These are phyloP conservation scores for Leptinotarsa undecemlineata DNA, from an alignment of 1,140 invertebrate genomes.

Conservation along the genomic window DNA sequence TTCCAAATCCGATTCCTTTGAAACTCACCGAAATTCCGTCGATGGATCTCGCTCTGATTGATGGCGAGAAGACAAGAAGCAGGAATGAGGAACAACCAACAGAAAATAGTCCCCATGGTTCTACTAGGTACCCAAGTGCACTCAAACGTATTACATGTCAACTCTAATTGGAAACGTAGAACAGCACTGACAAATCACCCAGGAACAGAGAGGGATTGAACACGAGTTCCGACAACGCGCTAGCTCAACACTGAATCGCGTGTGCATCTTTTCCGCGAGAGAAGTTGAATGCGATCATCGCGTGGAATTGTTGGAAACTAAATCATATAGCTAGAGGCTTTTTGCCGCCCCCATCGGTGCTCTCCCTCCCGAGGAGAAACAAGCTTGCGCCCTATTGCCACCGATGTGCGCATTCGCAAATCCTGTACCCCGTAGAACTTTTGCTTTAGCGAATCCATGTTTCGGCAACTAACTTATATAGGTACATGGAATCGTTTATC, in stretches of 20 bases:
- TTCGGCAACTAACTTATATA: conserved; percentile 21
- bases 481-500: conserved; percentile 27
- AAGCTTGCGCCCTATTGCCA: conserved; percentile 13
- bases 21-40: conserved; percentile 11
- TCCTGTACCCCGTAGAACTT: conserved; percentile 20
- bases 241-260: conserved; percentile 12
- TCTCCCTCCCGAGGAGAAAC: conserved; percentile 15
- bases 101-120: not conserved
- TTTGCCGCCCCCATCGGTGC: conserved; percentile 14
- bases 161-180: not conserved
- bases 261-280: conserved; percentile 4
- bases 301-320: conserved; percentile 18
- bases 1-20: not conserved
- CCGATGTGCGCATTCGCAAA: conserved; percentile 9
- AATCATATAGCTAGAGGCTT: conserved; percentile 21
- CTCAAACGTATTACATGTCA: conserved; percentile 1
- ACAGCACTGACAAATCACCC: conserved; percentile 7
- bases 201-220: not conserved
- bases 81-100: conserved; percentile 3
- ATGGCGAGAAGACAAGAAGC: not conserved
- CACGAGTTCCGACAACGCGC: conserved; percentile 1
- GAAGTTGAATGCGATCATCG: conserved; percentile 6
- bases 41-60: not conserved
- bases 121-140: not conserved
- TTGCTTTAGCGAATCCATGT: conserved; percentile 17